Percentiles rank a stretch among this genome's conserved stretches.
These are phyloP conservation scores for Aphrocallistes beatrix DNA, from an alignment of 37 sponge, comb jelly and placozoan genomes.

Conservation along the genomic window DNA sequence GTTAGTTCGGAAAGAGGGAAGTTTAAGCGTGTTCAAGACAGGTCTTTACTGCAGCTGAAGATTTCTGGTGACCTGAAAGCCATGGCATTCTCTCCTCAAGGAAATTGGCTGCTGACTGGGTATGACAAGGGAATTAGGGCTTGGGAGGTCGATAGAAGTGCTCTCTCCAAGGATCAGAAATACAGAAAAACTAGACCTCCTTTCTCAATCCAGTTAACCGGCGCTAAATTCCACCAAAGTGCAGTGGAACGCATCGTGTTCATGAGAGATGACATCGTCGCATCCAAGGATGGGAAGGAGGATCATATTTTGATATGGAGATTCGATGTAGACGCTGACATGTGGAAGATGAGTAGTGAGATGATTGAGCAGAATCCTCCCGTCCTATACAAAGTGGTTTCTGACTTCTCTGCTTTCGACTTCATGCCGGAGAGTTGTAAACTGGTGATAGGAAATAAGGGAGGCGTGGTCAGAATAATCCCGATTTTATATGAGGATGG, in stretches of 20 bases:
- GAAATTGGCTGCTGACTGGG: neutral
- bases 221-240: neutral
- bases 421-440: neutral
- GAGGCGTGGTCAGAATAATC: neutral
- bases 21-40: constrained; percentile 2
- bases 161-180: neutral
- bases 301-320: neutral
- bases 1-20: neutral
- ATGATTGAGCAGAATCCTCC: neutral
- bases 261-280: neutral
- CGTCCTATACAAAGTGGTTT: neutral
- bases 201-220: neutral
- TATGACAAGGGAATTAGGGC: neutral
- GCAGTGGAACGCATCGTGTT: neutral
- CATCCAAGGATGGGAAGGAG: neutral
- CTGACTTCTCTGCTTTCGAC: constrained; percentile 14
- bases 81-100: neutral
- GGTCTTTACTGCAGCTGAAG: neutral
- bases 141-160: neutral
- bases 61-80: neutral
- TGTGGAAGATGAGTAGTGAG: neutral
- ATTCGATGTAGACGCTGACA: neutral
- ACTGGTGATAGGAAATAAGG: neutral
- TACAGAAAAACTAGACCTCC: neutral
- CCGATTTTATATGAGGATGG: neutral